Evolutionary conservation across 2,888 invertebrate species (phyloP).

Genomic region (Tenthredo amoena): DNA sequence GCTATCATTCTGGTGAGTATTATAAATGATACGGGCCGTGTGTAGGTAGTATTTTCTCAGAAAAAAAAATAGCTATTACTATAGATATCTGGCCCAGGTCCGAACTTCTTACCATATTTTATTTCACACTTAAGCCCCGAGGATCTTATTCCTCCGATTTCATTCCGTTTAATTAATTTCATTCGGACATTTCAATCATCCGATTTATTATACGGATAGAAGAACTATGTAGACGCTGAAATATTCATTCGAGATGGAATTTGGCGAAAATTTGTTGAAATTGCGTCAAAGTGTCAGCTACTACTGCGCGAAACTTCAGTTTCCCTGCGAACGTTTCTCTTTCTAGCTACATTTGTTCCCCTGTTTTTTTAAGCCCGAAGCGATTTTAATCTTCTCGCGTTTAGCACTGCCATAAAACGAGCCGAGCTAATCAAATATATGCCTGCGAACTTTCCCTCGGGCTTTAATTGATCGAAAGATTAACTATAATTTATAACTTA

Average conservation of each 20-base stretch:
- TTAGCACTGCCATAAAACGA: constrained; percentile 30
- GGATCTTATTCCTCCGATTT: neutral
- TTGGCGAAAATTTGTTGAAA: neutral
- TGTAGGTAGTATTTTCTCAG: neutral
- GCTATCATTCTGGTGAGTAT: constrained; percentile 96
- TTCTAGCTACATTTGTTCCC: constrained; percentile 20
- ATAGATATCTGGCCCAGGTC: neutral
- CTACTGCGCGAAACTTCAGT: neutral
- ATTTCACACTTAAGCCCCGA: neutral
- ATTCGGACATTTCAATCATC: neutral
- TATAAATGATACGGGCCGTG: constrained; percentile 43
- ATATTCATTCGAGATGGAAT: neutral
- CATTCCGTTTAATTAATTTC: neutral
- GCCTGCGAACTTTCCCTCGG: constrained; percentile 12
- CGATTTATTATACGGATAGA: neutral
- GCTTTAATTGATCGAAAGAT: constrained; percentile 33
- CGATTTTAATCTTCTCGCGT: constrained; percentile 38
- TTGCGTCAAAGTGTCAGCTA: neutral
- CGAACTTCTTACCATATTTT: neutral
- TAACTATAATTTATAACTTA: neutral
- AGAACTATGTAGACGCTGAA: neutral
- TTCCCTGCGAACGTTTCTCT: neutral
- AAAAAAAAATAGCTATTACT: neutral
- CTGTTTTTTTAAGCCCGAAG: neutral
- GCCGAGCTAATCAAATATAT: constrained; percentile 15